These are phyloP conservation scores for Nasonia giraulti DNA, from an alignment of 1,140 invertebrate species.

Conservation along the genomic window DNA sequence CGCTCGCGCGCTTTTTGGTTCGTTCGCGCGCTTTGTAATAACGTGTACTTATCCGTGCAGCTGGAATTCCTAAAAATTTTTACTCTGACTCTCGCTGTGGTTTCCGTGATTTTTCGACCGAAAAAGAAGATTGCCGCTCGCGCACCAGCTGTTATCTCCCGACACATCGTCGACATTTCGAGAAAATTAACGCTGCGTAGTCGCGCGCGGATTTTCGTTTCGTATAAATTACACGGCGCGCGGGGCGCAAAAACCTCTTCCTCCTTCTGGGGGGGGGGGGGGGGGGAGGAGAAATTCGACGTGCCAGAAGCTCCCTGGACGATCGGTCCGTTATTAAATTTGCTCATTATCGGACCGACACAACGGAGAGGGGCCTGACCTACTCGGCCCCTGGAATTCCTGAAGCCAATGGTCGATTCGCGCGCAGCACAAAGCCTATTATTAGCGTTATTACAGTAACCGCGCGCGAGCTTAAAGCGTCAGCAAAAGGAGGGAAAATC, in stretches of 20 bases:
- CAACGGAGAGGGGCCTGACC: background rate
- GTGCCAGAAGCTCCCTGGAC: background rate
- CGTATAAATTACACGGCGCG: background rate
- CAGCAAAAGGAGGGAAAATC: conserved; percentile 13
- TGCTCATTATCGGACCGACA: background rate
- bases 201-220: background rate
- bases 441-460: conserved; percentile 17
- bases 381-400: conserved; percentile 1
- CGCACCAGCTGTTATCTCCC: background rate
- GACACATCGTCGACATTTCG: background rate
- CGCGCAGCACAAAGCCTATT: background rate
- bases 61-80: conserved; percentile 26
- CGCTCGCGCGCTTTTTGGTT: background rate
- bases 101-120: conserved; percentile 16
- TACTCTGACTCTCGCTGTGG: background rate
- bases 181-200: background rate
- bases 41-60: conserved; percentile 16
- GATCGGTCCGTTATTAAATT: background rate
- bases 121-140: background rate
- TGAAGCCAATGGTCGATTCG: background rate
- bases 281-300: too few species aligned
- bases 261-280: background rate
- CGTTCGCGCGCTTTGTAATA: conserved; percentile 29
- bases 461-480: conserved; percentile 1
- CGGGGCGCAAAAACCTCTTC: background rate